Evolutionary conservation across 2,888 invertebrate genomes (phyloP).

Genomic region (Rapana venosa): DNA sequence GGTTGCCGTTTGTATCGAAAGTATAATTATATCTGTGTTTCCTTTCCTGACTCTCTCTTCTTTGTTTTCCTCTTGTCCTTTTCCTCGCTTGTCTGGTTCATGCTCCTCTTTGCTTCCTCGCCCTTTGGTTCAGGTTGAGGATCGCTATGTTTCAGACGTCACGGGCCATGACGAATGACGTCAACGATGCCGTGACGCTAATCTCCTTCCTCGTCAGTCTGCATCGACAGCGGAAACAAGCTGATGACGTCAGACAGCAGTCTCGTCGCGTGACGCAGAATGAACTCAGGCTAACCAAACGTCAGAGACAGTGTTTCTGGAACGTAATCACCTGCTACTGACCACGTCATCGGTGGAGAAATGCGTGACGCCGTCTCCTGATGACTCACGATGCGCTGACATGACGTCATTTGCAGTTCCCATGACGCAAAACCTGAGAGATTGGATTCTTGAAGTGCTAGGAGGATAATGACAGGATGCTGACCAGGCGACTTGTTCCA

Average conservation of each 20-base stretch:
- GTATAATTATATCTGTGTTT: too few species aligned
- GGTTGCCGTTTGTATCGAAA: too few species aligned
- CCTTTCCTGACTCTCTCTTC: too few species aligned
- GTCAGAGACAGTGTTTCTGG: constrained; percentile 21
- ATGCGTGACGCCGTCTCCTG: neutral
- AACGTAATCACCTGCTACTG: constrained; percentile 3
- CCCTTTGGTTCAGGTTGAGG: too few species aligned
- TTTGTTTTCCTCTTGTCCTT: too few species aligned
- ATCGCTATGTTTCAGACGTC: constrained; percentile 9
- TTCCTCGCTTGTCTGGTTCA: too few species aligned
- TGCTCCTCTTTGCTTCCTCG: too few species aligned
- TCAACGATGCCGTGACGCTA: neutral
- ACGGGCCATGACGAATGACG: neutral
- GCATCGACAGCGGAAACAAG: neutral
- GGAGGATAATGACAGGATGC: too few species aligned
- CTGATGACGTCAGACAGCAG: neutral
- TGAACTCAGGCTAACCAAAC: neutral
- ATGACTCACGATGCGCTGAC: neutral
- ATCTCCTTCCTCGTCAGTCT: neutral
- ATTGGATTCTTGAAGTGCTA: too few species aligned
- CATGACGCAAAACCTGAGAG: too few species aligned
- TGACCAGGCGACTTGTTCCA: too few species aligned
- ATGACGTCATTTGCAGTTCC: too few species aligned
- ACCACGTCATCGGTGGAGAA: neutral
- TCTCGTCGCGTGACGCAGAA: neutral